phyloP scores from a whole-genome alignment of 1,140 invertebrate genomes.

The Procambarus virginalis region DNA sequence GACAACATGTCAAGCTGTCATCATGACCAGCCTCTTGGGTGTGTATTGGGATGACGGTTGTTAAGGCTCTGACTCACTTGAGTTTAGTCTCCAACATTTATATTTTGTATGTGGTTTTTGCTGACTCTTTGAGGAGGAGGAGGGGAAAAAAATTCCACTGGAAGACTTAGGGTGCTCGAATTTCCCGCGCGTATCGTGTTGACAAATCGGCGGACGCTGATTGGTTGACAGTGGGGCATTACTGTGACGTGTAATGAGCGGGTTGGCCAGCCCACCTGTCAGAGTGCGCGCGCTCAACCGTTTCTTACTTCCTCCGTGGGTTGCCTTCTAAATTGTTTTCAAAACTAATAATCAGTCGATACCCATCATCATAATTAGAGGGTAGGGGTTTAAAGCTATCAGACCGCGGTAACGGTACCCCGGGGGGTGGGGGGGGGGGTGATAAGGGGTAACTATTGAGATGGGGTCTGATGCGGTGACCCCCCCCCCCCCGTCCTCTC shows the following conservation, averaged over 20 bases:
- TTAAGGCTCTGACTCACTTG: neutral
- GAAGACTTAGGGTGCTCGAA: neutral
- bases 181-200: conserved; percentile 28
- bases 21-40: neutral
- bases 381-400: conserved; percentile 16
- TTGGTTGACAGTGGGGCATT: conserved; percentile 58
- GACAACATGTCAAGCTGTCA: conserved; percentile 28
- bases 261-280: conserved; percentile 49
- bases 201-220: conserved; percentile 49
- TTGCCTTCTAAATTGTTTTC: conserved; percentile 54
- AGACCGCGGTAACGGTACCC: conserved; percentile 24
- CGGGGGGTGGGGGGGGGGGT: neutral
- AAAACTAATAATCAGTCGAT: conserved; percentile 48
- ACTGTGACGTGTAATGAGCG: conserved; percentile 54
- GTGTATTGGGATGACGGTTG: conserved; percentile 7
- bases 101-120: conserved; percentile 7
- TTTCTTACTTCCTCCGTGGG: conserved; percentile 41
- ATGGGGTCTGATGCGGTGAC: neutral
- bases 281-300: conserved; percentile 31
- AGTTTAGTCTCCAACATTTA: neutral
- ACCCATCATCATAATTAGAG: conserved; percentile 46
- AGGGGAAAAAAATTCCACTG: neutral
- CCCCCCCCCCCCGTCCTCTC: no score
- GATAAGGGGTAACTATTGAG: neutral
- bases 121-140: conserved; percentile 8